These are phyloP conservation scores for Delia radicum DNA, from an alignment of 1,140 invertebrate genomes.

Conservation along the genomic window DNA sequence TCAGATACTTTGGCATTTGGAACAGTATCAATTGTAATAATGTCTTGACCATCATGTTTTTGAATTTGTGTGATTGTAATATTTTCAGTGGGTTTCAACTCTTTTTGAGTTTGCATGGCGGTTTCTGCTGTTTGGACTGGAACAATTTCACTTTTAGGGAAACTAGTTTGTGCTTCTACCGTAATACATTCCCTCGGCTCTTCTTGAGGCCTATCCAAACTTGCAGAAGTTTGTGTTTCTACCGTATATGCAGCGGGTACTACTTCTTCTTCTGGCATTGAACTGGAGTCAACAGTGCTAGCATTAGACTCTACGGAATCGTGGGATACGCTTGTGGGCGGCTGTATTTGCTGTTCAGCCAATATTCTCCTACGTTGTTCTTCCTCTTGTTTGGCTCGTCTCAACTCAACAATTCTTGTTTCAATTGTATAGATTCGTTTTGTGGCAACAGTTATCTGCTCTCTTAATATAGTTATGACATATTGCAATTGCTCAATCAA, in stretches of 20 bases:
- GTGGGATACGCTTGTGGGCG: constrained; percentile 22
- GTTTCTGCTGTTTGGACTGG: constrained; percentile 47
- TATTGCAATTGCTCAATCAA: constrained; percentile 48
- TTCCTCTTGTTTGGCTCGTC: constrained; percentile 43
- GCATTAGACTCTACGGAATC: constrained; percentile 43
- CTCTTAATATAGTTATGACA: constrained; percentile 45
- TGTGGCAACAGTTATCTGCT: constrained; percentile 50
- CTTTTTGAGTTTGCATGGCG: constrained; percentile 46
- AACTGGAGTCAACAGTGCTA: constrained; percentile 44
- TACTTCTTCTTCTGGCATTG: constrained; percentile 52
- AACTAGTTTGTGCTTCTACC: constrained; percentile 65
- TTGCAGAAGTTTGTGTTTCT: constrained; percentile 59
- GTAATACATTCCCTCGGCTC: constrained; percentile 56
- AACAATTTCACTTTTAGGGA: constrained; percentile 45
- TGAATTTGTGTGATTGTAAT: constrained; percentile 70
- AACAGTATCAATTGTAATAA: constrained; percentile 74
- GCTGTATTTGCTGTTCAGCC: constrained; percentile 42
- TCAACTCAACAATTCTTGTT: constrained; percentile 46
- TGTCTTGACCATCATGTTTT: constrained; percentile 67
- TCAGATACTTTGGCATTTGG: constrained; percentile 59
- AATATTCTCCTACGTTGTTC: constrained; percentile 40
- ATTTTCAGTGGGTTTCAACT: constrained; percentile 61
- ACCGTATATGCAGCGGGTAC: constrained; percentile 39
- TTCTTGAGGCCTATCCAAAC: constrained; percentile 40
- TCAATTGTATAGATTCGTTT: constrained; percentile 51